These are phyloP conservation scores for Osmoderma eremita DNA, from an alignment of 2,888 invertebrate genomes.

Conservation along the genomic window DNA sequence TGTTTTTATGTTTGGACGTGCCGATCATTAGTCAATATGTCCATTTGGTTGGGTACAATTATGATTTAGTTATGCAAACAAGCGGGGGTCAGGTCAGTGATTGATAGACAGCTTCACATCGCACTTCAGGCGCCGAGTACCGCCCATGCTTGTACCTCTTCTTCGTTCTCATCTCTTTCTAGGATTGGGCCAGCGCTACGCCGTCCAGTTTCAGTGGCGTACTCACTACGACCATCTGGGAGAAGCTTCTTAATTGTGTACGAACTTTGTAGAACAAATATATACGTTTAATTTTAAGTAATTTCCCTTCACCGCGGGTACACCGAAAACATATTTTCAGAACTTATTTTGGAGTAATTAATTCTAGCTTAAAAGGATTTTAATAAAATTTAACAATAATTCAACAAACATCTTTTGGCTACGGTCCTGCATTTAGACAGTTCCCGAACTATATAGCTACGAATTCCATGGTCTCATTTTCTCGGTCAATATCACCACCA, in stretches of 20 bases:
- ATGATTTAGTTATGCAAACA: conserved; percentile 65
- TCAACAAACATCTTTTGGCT: background rate
- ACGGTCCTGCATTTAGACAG: conserved; percentile 6
- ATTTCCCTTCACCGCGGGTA: too few relatives aligned
- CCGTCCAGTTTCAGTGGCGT: conserved; percentile 24
- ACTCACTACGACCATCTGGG: background rate
- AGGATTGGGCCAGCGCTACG: background rate
- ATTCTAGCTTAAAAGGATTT: too few relatives aligned
- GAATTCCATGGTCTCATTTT: conserved; percentile 3
- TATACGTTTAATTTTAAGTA: too few relatives aligned
- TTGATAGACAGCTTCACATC: conserved; percentile 60
- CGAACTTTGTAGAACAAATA: too few relatives aligned
- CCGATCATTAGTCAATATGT: conserved; percentile 64
- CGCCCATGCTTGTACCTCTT: conserved; percentile 43
- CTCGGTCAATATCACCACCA: conserved; percentile 20
- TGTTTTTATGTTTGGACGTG: conserved; percentile 55
- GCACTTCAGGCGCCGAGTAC: conserved; percentile 58
- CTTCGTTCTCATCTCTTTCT: conserved; percentile 25
- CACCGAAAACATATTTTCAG: too few relatives aligned
- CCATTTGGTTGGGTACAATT: conserved; percentile 62
- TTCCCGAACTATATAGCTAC: background rate
- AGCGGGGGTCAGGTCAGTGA: conserved; percentile 61
- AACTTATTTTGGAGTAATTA: too few relatives aligned
- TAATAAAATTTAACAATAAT: too few relatives aligned
- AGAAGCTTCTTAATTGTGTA: too few relatives aligned